These are phyloP conservation scores for Automeris io DNA, from an alignment of 2,888 invertebrate genomes.

Conservation along the genomic window DNA sequence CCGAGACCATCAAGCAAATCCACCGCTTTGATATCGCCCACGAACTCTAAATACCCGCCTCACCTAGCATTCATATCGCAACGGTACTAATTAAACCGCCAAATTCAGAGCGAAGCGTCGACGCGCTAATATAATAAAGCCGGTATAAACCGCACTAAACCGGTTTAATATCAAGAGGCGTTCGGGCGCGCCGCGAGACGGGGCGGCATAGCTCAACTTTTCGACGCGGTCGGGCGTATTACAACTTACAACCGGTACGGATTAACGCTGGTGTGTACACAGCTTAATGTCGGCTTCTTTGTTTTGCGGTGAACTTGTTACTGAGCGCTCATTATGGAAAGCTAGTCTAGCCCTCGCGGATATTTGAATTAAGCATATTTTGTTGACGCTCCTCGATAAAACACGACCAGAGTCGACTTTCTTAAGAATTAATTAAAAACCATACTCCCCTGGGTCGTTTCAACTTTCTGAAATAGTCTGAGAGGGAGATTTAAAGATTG, in stretches of 20 bases:
- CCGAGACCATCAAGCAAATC: constrained; percentile 23
- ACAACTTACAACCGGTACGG: constrained; percentile 54
- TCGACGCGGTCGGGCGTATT: constrained; percentile 52
- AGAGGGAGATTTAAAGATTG: not conserved
- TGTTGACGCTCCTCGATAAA: constrained; percentile 1
- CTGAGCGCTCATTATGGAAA: constrained; percentile 22
- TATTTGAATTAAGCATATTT: not conserved
- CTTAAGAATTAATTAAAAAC: constrained; percentile 9
- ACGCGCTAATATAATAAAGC: constrained; percentile 72
- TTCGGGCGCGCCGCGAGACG: constrained; percentile 17
- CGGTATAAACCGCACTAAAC: constrained; percentile 65
- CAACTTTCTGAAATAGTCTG: not conserved
- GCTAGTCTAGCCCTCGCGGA: not conserved
- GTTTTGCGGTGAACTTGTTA: constrained; percentile 34
- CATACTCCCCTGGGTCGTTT: constrained; percentile 1
- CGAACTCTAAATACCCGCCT: constrained; percentile 21
- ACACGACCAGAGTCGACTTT: constrained; percentile 3
- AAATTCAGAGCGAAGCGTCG: constrained; percentile 49
- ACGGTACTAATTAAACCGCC: constrained; percentile 53
- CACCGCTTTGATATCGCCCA: constrained; percentile 20
- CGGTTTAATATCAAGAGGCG: constrained; percentile 65
- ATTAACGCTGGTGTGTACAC: constrained; percentile 51
- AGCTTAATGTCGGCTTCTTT: constrained; percentile 54
- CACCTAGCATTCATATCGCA: constrained; percentile 40
- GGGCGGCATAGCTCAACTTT: constrained; percentile 48